phyloP scores from a whole-genome alignment of 2,797 vertebrate species.

The Salmo trutta region DNA sequence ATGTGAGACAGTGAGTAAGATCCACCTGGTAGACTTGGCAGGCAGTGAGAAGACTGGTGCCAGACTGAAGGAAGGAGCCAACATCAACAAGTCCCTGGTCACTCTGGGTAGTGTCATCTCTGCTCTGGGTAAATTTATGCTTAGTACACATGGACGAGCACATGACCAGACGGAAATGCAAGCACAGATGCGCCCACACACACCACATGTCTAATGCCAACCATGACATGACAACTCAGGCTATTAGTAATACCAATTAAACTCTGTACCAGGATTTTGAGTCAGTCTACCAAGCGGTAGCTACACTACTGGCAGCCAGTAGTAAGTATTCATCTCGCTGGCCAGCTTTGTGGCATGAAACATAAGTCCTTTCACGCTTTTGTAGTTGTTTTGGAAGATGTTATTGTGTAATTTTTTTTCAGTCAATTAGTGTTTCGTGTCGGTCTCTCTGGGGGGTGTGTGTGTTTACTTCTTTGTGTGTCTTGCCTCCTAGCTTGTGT shows the following conservation, averaged over 20 bases:
- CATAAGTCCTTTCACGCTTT: background rate
- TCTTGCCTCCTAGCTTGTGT: no score
- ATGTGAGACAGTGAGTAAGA: conserved; percentile 91
- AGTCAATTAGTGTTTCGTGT: no score
- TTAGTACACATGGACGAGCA: no score
- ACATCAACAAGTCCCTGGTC: conserved; percentile 95
- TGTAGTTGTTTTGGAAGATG: background rate
- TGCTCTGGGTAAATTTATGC: conserved; percentile 82
- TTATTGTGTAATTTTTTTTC: background rate
- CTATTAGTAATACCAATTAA: background rate
- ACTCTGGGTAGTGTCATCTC: conserved; percentile 95
- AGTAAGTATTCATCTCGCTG: background rate
- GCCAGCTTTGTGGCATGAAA: background rate
- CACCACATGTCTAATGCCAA: conserved; percentile 15
- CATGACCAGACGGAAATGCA: no score
- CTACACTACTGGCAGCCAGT: background rate
- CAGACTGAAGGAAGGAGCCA: conserved; percentile 90
- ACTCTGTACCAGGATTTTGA: conserved; percentile 4
- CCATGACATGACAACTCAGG: background rate
- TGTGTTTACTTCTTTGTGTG: background rate
- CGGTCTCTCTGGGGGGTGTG: no score
- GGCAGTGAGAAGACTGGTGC: conserved; percentile 90
- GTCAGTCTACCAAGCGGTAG: background rate
- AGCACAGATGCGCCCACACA: background rate
- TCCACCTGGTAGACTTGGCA: conserved; percentile 94